A percentile compares a stretch with the other conserved stretches of the same genome.
Conservation (phyloP, 92 coral and sea anemone species). For the Porites evermanni region DNA sequence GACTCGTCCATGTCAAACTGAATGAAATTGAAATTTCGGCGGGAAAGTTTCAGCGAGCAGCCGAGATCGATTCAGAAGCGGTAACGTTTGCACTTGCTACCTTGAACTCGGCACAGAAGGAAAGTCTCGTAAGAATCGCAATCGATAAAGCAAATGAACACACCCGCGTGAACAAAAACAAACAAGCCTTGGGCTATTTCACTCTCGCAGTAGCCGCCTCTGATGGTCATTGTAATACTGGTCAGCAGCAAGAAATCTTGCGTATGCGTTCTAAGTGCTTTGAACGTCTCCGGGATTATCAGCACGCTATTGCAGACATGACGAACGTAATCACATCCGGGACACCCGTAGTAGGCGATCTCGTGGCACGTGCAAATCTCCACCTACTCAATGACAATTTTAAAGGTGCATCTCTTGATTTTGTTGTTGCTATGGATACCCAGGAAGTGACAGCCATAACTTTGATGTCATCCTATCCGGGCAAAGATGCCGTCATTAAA, state of each 20-base stretch:
- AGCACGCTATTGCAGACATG: conserved; percentile 84
- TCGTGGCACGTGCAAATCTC: conserved; percentile 86
- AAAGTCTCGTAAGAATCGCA: conserved; percentile 63
- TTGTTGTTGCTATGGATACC: conserved; percentile 77
- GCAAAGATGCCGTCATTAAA: conserved; percentile 63
- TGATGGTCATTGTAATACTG: conserved; percentile 8
- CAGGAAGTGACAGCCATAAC: conserved; percentile 77
- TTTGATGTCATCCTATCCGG: conserved; percentile 79
- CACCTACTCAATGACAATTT: conserved; percentile 77
- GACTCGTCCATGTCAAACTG: conserved; percentile 82
- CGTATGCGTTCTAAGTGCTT: conserved; percentile 94
- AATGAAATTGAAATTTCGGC: conserved; percentile 68
- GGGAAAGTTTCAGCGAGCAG: conserved; percentile 70
- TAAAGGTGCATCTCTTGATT: conserved; percentile 78
- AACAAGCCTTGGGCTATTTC: conserved; percentile 72
- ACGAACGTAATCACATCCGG: conserved; percentile 79
- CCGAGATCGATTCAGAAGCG: conserved; percentile 70
- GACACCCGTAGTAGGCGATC: conserved; percentile 71
- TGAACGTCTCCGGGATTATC: conserved; percentile 69
- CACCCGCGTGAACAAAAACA: conserved; percentile 48
- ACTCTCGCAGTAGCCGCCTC: conserved; percentile 72
- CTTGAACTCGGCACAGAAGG: conserved; percentile 70
- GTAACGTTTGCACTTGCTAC: conserved; percentile 68
- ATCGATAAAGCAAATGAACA: conserved; percentile 66
- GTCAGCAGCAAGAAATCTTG: conserved; percentile 68